These are phyloP conservation scores for Eucera pruinosa DNA, from an alignment of 2,888 invertebrate genomes.

Conservation along the genomic window DNA sequence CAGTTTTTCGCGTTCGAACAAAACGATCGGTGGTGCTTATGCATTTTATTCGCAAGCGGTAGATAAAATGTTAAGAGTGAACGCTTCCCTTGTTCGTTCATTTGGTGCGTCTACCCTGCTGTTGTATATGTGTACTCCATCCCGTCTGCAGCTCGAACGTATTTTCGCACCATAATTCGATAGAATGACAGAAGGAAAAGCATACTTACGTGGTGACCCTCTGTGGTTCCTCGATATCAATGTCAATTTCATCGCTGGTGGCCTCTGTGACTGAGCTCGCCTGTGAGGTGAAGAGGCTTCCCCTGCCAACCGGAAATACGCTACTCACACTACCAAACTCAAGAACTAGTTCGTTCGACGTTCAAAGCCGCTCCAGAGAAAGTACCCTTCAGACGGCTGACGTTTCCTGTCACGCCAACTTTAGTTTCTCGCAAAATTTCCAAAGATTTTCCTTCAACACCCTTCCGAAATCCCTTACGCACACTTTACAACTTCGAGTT, in stretches of 20 bases:
- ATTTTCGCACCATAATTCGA: no score
- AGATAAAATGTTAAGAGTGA: no score
- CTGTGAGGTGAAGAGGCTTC: slow-evolving; percentile 85
- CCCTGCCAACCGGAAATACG: slow-evolving; percentile 81
- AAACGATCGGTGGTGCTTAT: no score
- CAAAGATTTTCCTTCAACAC: slow-evolving; percentile 35
- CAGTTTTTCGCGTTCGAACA: no score
- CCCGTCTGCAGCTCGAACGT: no score
- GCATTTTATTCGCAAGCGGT: no score
- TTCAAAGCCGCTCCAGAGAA: slow-evolving; percentile 62
- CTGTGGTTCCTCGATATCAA: slow-evolving; percentile 87
- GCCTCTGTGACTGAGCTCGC: slow-evolving; percentile 89
- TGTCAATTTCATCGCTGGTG: slow-evolving; percentile 89
- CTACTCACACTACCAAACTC: slow-evolving; percentile 77
- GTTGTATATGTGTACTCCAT: no score
- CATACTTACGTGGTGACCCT: slow-evolving; percentile 88
- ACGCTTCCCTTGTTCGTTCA: no score
- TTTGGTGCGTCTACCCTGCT: no score
- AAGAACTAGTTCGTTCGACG: slow-evolving; percentile 59
- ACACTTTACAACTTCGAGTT: background rate
- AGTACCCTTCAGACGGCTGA: slow-evolving; percentile 61
- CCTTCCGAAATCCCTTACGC: background rate
- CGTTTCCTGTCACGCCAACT: slow-evolving; percentile 56
- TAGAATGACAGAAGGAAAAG: background rate
- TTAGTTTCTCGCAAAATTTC: slow-evolving; percentile 47